A percentile compares a stretch with the other conserved stretches of the same genome.
phyloP scores from a whole-genome alignment of 2,888 invertebrate species.

The Chloromyia formosa region DNA sequence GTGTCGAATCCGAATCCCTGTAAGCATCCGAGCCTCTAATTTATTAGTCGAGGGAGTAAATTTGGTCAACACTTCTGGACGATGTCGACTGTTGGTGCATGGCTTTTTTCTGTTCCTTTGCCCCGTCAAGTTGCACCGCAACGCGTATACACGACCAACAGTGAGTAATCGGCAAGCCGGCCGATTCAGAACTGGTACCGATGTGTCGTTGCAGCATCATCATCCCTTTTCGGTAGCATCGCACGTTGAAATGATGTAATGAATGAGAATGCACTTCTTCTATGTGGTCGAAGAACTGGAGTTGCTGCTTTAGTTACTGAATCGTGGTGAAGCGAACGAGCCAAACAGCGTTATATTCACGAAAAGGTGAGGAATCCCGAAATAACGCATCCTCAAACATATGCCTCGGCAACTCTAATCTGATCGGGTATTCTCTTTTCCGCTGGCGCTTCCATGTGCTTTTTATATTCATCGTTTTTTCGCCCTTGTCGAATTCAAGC shows the following conservation, averaged over 20 bases:
- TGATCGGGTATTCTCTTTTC: too few species aligned
- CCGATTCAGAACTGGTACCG: background rate
- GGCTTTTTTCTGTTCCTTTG: background rate
- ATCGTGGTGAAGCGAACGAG: too few species aligned
- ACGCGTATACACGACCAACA: background rate
- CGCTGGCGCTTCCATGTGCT: conserved; percentile 12
- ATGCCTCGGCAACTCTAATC: too few species aligned
- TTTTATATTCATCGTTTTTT: background rate
- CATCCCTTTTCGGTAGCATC: background rate
- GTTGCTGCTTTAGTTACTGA: too few species aligned
- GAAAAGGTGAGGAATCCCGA: too few species aligned
- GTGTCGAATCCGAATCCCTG: background rate
- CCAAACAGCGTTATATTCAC: too few species aligned
- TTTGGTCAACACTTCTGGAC: conserved; percentile 42
- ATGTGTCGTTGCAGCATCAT: background rate
- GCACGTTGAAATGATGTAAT: conserved; percentile 39
- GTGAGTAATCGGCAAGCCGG: conserved; percentile 1
- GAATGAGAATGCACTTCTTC: conserved; percentile 24
- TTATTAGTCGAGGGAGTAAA: conserved; percentile 40
- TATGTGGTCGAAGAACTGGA: background rate
- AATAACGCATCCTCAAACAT: too few species aligned
- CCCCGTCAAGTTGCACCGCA: background rate
- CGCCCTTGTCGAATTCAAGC: background rate
- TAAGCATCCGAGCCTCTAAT: conserved; percentile 32
- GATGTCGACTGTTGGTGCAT: background rate